phyloP scores from a whole-genome alignment of 1,140 invertebrate species.

The Dolichoris vasculosae region DNA sequence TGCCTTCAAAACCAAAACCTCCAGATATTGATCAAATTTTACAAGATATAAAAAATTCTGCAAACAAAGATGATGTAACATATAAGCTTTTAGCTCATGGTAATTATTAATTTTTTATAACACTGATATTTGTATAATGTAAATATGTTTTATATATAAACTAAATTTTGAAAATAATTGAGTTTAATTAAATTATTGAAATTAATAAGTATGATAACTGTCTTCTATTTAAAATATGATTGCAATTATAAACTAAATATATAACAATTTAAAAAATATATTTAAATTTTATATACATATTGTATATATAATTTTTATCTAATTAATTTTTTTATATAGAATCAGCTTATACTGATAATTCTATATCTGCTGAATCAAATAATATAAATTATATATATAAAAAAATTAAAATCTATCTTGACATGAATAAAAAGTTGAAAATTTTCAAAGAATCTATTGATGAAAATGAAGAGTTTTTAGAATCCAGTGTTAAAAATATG shows the following conservation, averaged over 20 bases:
- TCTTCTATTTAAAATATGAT: too few species aligned
- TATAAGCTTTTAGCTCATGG: conserved; percentile 63
- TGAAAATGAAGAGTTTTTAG: conserved; percentile 57
- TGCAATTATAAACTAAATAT: too few species aligned
- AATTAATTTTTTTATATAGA: conserved; percentile 52
- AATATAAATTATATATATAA: conserved; percentile 62
- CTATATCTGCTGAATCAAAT: conserved; percentile 53
- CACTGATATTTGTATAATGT: neutral
- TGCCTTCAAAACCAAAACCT: conserved; percentile 63
- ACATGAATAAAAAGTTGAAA: conserved; percentile 62
- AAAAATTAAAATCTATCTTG: conserved; percentile 64
- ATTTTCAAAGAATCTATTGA: conserved; percentile 58
- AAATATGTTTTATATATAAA: too few species aligned
- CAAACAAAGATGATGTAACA: conserved; percentile 57
- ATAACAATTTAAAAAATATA: neutral
- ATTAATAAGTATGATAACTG: too few species aligned
- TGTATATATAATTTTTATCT: too few species aligned
- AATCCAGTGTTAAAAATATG: conserved; percentile 61
- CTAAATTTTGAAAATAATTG: too few species aligned
- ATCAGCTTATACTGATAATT: conserved; percentile 53
- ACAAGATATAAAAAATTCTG: conserved; percentile 61
- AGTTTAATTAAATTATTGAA: too few species aligned
- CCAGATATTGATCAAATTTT: conserved; percentile 62
- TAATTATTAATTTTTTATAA: conserved; percentile 37
- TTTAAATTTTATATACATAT: too few species aligned